Conservation (phyloP, 2,113 vertebrate genomes). For the Progne subis region DNA sequence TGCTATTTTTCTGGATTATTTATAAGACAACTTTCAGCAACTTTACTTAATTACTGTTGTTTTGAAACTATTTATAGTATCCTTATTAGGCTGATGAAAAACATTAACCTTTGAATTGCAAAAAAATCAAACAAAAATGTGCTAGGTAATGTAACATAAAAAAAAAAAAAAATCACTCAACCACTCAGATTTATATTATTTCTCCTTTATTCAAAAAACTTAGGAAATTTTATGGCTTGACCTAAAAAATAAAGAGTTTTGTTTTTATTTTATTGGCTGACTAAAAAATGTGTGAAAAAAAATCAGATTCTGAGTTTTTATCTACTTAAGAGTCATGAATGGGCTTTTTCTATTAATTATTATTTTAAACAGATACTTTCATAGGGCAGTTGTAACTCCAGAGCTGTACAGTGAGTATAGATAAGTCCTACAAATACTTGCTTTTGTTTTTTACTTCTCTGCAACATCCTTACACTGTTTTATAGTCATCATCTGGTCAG, state of each 20-base stretch:
- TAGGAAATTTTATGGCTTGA: background rate
- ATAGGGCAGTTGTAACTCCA: background rate
- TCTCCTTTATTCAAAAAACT: conserved; percentile 22
- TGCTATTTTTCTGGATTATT: background rate
- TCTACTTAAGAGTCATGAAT: background rate
- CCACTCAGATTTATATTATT: background rate
- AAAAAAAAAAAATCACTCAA: background rate
- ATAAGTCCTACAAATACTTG: background rate
- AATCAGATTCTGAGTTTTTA: background rate
- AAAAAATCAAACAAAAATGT: background rate
- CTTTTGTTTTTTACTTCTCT: background rate
- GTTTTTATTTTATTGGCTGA: conserved; percentile 33
- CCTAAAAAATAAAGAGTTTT: conserved; percentile 6
- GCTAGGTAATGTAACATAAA: background rate
- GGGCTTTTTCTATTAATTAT: conserved; percentile 16
- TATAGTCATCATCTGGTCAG: background rate
- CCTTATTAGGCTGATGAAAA: conserved; percentile 42
- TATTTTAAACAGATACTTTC: background rate
- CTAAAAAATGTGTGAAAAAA: background rate
- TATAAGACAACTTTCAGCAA: conserved; percentile 2
- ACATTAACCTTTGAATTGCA: background rate
- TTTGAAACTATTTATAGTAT: conserved; percentile 4
- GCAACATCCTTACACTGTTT: background rate
- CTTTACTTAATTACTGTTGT: background rate
- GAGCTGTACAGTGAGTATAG: background rate